Evolutionary conservation across 2,888 invertebrate genomes (phyloP).

Genomic region (Drosophila greeni): DNA sequence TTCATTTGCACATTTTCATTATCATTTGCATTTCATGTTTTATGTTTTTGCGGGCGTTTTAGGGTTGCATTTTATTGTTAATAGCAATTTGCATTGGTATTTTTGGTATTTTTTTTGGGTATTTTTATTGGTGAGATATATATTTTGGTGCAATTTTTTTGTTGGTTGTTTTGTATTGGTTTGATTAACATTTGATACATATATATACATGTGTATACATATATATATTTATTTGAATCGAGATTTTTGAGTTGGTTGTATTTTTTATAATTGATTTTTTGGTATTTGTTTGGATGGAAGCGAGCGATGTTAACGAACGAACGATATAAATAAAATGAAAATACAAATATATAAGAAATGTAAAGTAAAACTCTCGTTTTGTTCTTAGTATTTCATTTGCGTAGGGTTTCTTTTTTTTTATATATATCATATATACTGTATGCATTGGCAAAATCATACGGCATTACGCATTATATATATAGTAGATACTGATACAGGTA

Average conservation of each 20-base stretch:
- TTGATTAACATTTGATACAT: slow-evolving; percentile 48
- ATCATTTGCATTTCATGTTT: slow-evolving; percentile 1
- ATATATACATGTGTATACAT: slow-evolving; percentile 10
- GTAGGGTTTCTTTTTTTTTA: slow-evolving; percentile 24
- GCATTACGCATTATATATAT: slow-evolving; percentile 42
- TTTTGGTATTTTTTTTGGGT: background rate
- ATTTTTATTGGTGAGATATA: slow-evolving; percentile 36
- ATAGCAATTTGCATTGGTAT: slow-evolving; percentile 21
- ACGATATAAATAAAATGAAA: slow-evolving; percentile 77
- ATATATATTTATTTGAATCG: slow-evolving; percentile 27
- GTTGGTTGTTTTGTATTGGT: slow-evolving; percentile 34
- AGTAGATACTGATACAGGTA: slow-evolving; percentile 42
- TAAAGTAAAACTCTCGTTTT: slow-evolving; percentile 74
- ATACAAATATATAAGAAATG: slow-evolving; percentile 78
- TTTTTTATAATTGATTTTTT: slow-evolving; percentile 58
- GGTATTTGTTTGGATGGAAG: slow-evolving; percentile 73
- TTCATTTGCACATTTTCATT: slow-evolving; percentile 21
- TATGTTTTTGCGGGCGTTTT: slow-evolving; percentile 35
- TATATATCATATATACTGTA: slow-evolving; percentile 41
- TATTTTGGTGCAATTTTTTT: slow-evolving; percentile 29
- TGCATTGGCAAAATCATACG: slow-evolving; percentile 44
- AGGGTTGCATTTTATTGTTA: slow-evolving; percentile 39
- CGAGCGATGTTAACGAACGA: slow-evolving; percentile 76
- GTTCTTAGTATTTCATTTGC: slow-evolving; percentile 49
- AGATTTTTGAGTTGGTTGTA: slow-evolving; percentile 43